Conservation (phyloP, 53 echinoderm and acorn worm genomes). For the Astropecten irregularis region DNA sequence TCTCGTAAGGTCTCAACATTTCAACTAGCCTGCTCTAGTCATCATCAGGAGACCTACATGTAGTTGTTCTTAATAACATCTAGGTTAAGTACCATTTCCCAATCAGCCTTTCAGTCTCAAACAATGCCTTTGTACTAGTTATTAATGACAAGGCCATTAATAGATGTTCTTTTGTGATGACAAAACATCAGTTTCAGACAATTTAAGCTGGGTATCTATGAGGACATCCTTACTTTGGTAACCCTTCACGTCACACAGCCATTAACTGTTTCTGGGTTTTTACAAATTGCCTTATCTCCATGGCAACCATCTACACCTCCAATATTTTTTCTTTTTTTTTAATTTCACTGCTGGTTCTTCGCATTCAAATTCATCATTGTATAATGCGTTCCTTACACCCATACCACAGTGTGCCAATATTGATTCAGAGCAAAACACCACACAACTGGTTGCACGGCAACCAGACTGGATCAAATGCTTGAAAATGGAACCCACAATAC, state of each 20-base stretch:
- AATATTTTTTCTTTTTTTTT: not conserved
- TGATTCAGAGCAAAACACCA: constrained; percentile 4
- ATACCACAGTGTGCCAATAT: constrained; percentile 24
- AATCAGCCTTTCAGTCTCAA: no score
- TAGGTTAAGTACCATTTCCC: no score
- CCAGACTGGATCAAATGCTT: no score
- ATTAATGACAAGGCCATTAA: not conserved
- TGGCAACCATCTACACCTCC: not conserved
- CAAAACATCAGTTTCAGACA: not conserved
- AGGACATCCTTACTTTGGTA: not conserved
- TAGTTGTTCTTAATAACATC: no score
- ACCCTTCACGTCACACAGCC: not conserved
- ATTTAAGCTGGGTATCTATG: not conserved
- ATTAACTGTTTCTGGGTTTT: not conserved
- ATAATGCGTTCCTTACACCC: constrained; percentile 42
- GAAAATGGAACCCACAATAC: no score
- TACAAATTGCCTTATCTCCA: not conserved
- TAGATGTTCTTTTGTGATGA: not conserved
- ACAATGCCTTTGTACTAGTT: no score
- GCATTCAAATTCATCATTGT: constrained; percentile 32
- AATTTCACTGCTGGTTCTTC: not conserved
- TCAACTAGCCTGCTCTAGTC: no score
- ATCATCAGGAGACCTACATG: no score
- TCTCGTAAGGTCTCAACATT: no score
- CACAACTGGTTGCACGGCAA: constrained; percentile 36